These are phyloP conservation scores for Apteryx owenii DNA, from an alignment of 2,113 vertebrate species.

Conservation along the genomic window DNA sequence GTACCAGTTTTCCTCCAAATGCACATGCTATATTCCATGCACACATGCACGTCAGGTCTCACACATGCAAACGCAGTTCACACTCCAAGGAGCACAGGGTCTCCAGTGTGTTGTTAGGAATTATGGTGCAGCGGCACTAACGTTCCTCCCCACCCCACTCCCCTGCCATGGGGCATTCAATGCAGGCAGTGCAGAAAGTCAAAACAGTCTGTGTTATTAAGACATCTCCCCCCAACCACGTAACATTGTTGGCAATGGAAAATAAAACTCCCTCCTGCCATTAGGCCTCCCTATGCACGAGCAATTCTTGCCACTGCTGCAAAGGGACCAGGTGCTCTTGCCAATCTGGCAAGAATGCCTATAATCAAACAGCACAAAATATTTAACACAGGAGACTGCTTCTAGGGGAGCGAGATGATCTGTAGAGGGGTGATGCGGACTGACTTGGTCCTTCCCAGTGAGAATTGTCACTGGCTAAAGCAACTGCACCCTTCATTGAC, in stretches of 20 bases:
- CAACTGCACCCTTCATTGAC: background rate
- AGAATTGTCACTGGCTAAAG: background rate
- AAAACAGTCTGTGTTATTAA: background rate
- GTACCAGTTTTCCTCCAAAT: background rate
- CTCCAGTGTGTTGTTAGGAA: background rate
- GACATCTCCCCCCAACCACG: background rate
- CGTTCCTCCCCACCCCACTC: background rate
- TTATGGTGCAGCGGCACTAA: background rate
- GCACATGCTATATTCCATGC: background rate
- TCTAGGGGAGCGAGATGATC: background rate
- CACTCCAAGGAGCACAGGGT: background rate
- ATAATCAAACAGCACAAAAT: background rate
- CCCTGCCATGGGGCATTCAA: background rate
- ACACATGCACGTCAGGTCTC: background rate
- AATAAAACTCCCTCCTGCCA: background rate
- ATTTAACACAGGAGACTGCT: background rate
- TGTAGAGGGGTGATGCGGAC: rapidly evolving
- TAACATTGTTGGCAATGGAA: background rate
- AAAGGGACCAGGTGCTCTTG: background rate
- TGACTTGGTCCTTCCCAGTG: background rate
- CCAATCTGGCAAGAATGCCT: background rate
- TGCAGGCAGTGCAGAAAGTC: too few relatives aligned
- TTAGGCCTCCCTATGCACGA: background rate
- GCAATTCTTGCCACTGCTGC: background rate
- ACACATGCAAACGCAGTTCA: background rate